Percentiles rank a stretch among this genome's conserved stretches.
These are phyloP conservation scores for Rachycentron canadum DNA, from an alignment of 2,797 vertebrate species.

Conservation along the genomic window DNA sequence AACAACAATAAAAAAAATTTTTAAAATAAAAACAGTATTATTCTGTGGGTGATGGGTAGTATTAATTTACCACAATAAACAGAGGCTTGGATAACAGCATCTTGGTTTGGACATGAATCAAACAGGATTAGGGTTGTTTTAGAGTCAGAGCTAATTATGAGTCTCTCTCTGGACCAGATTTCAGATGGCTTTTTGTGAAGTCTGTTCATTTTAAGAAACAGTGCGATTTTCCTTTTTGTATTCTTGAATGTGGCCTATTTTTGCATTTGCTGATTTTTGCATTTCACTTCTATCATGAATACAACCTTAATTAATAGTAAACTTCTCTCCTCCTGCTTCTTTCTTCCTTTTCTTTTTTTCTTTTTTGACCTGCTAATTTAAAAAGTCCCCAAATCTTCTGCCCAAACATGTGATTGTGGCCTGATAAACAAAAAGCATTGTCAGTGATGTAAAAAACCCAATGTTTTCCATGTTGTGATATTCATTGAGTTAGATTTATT, in stretches of 20 bases:
- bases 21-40: not conserved
- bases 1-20: not conserved
- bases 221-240: conserved; percentile 37
- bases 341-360: conserved; percentile 32
- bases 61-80: conserved; percentile 35
- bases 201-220: conserved; percentile 46
- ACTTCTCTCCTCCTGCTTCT: conserved; percentile 1
- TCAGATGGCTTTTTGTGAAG: conserved; percentile 52
- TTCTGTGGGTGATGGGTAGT: conserved; percentile 25
- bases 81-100: conserved; percentile 32
- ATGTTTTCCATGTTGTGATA: conserved; percentile 38
- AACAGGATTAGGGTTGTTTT: conserved; percentile 54
- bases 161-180: conserved; percentile 49
- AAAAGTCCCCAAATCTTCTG: conserved; percentile 17
- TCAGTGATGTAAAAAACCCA: conserved; percentile 50
- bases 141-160: conserved; percentile 53
- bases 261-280: conserved; percentile 56
- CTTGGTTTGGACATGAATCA: conserved; percentile 45
- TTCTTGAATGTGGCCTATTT: conserved; percentile 57
- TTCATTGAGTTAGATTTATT: conserved; percentile 87
- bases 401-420: conserved; percentile 5
- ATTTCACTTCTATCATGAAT: conserved; percentile 50
- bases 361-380: conserved; percentile 43
- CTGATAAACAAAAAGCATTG: conserved; percentile 38
- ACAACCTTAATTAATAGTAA: conserved; percentile 42